Evolutionary conservation across 2,113 vertebrate genomes (phyloP).

Genomic region (Bolborhynchus lineola): DNA sequence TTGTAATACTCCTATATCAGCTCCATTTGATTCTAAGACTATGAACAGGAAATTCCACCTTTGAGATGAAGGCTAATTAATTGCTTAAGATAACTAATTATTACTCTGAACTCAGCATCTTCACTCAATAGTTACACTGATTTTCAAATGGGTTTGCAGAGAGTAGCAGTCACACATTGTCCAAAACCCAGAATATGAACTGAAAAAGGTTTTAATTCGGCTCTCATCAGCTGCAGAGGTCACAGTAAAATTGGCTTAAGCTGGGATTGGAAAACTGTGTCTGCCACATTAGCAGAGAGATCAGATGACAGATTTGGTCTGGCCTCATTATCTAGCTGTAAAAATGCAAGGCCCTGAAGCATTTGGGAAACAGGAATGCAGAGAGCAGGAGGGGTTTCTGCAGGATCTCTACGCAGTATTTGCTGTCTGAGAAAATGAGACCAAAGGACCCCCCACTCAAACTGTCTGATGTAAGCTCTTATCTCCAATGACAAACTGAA

Average conservation of each 20-base stretch:
- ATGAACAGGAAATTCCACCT: neutral
- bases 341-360: slow-evolving; percentile 49
- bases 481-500: slow-evolving; percentile 60
- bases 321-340: slow-evolving; percentile 62
- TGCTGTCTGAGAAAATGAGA: slow-evolving; percentile 61
- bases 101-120: neutral
- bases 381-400: slow-evolving; percentile 65
- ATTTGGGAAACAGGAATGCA: slow-evolving; percentile 61
- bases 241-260: slow-evolving; percentile 42
- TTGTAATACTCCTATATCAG: neutral
- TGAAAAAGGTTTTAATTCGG: neutral
- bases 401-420: slow-evolving; percentile 36
- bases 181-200: neutral
- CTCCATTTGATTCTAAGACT: neutral
- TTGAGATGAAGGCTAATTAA: neutral
- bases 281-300: slow-evolving; percentile 66
- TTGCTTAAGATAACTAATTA: neutral
- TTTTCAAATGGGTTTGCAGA: neutral
- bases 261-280: slow-evolving; percentile 40
- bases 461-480: slow-evolving; percentile 61
- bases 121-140: neutral
- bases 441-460: slow-evolving; percentile 30
- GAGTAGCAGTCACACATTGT: neutral
- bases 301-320: slow-evolving; percentile 60
- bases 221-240: slow-evolving; percentile 33